phyloP scores from a whole-genome alignment of 2,888 invertebrate genomes.

The Heliconius hortense region DNA sequence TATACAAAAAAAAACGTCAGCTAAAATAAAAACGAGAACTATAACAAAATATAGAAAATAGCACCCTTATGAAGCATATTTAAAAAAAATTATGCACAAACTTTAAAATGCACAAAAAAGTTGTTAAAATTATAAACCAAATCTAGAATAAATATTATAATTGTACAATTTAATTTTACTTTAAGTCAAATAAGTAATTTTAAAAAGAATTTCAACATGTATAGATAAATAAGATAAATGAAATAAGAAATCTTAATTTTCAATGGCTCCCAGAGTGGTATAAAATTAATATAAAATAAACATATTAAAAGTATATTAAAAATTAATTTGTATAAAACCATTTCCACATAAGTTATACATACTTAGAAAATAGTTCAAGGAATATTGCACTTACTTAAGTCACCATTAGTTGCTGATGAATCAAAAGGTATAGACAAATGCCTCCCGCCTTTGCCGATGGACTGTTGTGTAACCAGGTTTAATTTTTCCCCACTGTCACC shows the following conservation, averaged over 20 bases:
- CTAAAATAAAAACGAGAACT: background rate
- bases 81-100: too few species aligned
- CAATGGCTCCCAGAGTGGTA: background rate
- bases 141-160: background rate
- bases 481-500: slow-evolving; percentile 67
- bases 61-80: background rate
- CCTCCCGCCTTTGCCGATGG: slow-evolving; percentile 67
- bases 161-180: background rate
- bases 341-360: background rate
- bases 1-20: background rate
- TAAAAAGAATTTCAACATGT: too few species aligned
- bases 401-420: slow-evolving; percentile 70
- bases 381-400: slow-evolving; percentile 65
- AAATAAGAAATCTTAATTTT: too few species aligned
- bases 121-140: background rate
- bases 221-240: too few species aligned
- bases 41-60: background rate
- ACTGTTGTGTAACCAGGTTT: slow-evolving; percentile 57
- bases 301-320: background rate
- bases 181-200: too few species aligned
- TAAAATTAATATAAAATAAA: too few species aligned
- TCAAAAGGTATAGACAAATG: slow-evolving; percentile 77
- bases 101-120: too few species aligned
- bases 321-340: background rate
- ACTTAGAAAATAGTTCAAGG: slow-evolving; percentile 1